These are phyloP conservation scores for Aegotheles bennettii DNA, from an alignment of 2,113 vertebrate species.

Conservation along the genomic window DNA sequence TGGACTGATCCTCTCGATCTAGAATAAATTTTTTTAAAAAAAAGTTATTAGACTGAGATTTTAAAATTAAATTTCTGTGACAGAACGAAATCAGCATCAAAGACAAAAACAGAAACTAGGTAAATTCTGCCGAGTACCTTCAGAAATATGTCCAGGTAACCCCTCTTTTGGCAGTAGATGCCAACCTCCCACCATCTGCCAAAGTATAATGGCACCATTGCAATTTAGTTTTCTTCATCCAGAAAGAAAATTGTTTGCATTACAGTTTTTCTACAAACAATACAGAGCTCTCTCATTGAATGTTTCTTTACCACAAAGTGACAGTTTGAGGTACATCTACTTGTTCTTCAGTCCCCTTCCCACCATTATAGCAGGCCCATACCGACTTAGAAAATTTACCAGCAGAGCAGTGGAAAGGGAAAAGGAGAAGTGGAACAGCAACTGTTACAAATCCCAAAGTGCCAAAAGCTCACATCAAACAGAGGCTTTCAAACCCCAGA, in stretches of 20 bases:
- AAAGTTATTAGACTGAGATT: background rate
- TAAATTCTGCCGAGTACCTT: background rate
- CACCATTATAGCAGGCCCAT: background rate
- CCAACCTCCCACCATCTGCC: background rate
- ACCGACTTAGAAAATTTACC: background rate
- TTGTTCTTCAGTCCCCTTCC: background rate
- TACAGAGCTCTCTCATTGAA: background rate
- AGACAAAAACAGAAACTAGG: background rate
- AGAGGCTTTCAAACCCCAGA: background rate
- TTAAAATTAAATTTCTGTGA: background rate
- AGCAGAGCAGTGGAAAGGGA: background rate
- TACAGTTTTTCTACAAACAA: background rate
- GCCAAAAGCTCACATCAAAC: background rate
- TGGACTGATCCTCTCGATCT: constrained; percentile 99
- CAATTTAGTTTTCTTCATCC: background rate
- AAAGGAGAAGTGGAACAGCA: background rate
- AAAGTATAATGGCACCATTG: background rate
- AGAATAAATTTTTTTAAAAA: background rate
- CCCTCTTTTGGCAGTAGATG: background rate
- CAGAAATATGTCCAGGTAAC: background rate
- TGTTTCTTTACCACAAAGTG: background rate
- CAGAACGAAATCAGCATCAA: background rate
- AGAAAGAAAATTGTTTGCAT: background rate
- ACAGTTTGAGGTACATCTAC: background rate
- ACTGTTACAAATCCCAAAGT: background rate